Percentiles rank a stretch among this genome's conserved stretches.
These are phyloP conservation scores for Hermodice carunculata DNA, from an alignment of 2,888 invertebrate genomes.

Conservation along the genomic window DNA sequence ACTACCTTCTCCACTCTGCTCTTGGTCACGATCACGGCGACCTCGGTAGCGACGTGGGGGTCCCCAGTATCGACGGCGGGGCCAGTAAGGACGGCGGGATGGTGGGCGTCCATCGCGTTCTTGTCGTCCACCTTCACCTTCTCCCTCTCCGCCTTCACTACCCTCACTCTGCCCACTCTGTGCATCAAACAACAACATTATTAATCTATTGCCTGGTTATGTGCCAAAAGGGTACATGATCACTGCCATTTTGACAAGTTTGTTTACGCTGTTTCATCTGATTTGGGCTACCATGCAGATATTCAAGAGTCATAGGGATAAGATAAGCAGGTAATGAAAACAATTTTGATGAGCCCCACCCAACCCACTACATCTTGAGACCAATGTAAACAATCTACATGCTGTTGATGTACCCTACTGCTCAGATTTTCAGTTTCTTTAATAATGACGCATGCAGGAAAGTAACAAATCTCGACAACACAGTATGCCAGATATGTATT, in stretches of 20 bases:
- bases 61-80: slow-evolving; percentile 47
- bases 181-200: not conserved
- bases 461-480: too few species aligned
- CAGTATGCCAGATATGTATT: too few species aligned
- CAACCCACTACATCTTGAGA: too few species aligned
- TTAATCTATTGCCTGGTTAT: not conserved
- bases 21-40: slow-evolving; percentile 22
- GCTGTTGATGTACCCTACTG: too few species aligned
- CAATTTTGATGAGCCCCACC: too few species aligned
- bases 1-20: too few species aligned
- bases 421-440: too few species aligned
- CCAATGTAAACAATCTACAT: too few species aligned
- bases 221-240: not conserved
- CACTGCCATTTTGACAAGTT: slow-evolving; percentile 5
- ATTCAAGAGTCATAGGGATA: not conserved
- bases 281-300: not conserved
- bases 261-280: too few species aligned
- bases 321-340: too few species aligned
- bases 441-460: too few species aligned
- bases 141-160: not conserved
- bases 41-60: slow-evolving; percentile 49
- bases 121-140: slow-evolving; percentile 16
- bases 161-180: not conserved
- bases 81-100: slow-evolving; percentile 58
- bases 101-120: slow-evolving; percentile 14